Base-by-base conservation (phyloP, 2,797 vertebrate species). In the Amblyopsis hoosieri region DNA sequence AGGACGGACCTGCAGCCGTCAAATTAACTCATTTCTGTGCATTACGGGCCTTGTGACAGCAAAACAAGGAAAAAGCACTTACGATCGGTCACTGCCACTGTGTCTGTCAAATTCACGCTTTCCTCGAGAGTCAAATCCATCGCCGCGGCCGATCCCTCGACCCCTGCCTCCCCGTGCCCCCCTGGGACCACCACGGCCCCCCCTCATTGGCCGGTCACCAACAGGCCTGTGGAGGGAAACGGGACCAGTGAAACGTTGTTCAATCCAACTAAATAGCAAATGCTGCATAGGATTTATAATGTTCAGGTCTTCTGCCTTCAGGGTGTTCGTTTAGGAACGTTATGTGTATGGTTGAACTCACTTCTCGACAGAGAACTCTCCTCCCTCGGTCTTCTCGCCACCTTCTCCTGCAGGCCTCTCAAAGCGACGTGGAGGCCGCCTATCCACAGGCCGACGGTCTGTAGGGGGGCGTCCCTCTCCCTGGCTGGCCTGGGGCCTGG, bases 91-190 rank as follows among this genome's bases (percentile, higher is more conserved):
- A 6, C 96, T 99, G 91, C 98, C 98, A 45, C 98, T 99, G 80
- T 99, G 97, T 77, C 97, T 93, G 86, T 99, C 97, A 71, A 99
- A 99, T 93, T 99, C 98, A 47, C 97, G 96, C 42, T 99, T 99
- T 85, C 98, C 98, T 60, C 97, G 90, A 3, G 96, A 95, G 85
- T 99, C 97, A 82, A 99, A 99, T 17, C 97, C 98, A 17, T 99
- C 97, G 0, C 91, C 93, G 79, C 97, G 93, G 71, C 95, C 96
- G 86, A 98, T 92, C 48, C 97, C 97, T 15, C 97, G 95, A 0
- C 97, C 97, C 1, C 97, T 93, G 17, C 94, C 89, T 2, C 91
- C 91, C 1, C 89, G 85, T 33, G 86, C 89, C 9, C 95, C 95
- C 78, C 97, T 85, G 78, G 90, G 89, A 7, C 93, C 94, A 2